Evolutionary conservation across 2,113 vertebrate species (phyloP).

Genomic region (Serilophus lunatus): DNA sequence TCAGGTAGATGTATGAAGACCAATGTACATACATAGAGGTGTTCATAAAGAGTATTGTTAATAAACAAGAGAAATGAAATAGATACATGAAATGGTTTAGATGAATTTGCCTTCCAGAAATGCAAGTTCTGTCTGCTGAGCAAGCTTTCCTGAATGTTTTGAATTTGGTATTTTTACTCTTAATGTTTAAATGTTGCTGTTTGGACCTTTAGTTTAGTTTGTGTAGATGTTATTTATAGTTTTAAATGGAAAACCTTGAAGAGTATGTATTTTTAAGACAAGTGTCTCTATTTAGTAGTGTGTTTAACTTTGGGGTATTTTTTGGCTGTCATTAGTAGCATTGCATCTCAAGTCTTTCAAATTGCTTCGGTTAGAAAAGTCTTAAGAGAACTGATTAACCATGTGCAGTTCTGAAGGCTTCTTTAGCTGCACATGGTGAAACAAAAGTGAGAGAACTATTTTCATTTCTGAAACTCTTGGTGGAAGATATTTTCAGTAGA

Average conservation of each 20-base stretch:
- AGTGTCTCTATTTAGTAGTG: neutral
- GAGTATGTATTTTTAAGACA: neutral
- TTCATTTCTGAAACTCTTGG: neutral
- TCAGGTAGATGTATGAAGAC: neutral
- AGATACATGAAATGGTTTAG: neutral
- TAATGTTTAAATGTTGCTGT: neutral
- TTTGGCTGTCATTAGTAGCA: neutral
- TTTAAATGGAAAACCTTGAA: neutral
- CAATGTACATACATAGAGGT: accelerated
- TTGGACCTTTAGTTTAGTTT: neutral
- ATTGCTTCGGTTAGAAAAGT: neutral
- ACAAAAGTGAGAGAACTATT: neutral
- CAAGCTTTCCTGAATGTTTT: neutral
- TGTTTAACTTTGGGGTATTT: neutral
- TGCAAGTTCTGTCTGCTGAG: neutral
- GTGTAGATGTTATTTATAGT: neutral
- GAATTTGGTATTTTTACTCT: neutral
- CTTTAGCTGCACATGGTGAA: neutral
- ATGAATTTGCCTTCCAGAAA: neutral
- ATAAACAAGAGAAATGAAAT: neutral
- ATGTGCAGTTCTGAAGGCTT: neutral
- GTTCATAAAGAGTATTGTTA: neutral
- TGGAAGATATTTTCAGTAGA: neutral
- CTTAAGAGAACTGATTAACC: neutral
- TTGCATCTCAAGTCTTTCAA: neutral